phyloP scores from a whole-genome alignment of 2,797 vertebrate genomes.

The Naso thynnoides region DNA sequence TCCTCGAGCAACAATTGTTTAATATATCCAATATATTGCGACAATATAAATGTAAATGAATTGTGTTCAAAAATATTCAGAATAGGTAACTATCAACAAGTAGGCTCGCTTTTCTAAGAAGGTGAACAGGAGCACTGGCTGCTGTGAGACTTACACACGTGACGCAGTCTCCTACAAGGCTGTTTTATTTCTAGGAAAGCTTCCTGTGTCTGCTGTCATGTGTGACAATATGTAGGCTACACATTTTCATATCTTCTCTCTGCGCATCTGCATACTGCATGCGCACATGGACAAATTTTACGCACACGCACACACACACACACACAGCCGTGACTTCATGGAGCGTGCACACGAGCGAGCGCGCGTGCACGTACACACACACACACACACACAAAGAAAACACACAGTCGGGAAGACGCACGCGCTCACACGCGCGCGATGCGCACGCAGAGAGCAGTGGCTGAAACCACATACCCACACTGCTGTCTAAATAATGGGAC shows the following conservation, averaged over 20 bases:
- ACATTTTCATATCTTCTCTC: not conserved
- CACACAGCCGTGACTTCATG: not conserved
- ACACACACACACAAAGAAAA: not conserved
- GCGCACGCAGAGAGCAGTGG: not conserved
- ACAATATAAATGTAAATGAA: not conserved
- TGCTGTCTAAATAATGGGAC: conserved; percentile 46
- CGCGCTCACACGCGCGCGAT: not conserved
- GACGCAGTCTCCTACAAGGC: too few relatives aligned
- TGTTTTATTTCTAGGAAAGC: conserved; percentile 5
- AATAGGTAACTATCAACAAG: conserved; percentile 38
- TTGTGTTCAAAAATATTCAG: conserved; percentile 1
- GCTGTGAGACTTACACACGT: not conserved
- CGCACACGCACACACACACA: not conserved
- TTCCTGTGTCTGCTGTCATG: not conserved
- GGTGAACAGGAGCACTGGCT: not conserved
- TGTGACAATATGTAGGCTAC: not conserved
- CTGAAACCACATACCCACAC: conserved; percentile 44
- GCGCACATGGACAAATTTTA: too few relatives aligned
- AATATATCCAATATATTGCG: not conserved
- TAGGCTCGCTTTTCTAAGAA: conserved; percentile 15
- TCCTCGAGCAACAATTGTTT: not conserved
- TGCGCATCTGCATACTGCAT: not conserved
- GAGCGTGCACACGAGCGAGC: not conserved
- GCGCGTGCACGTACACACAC: not conserved
- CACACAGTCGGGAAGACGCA: not conserved